Conservation (phyloP, 1,140 invertebrate genomes). For the Solenopsis invicta region DNA sequence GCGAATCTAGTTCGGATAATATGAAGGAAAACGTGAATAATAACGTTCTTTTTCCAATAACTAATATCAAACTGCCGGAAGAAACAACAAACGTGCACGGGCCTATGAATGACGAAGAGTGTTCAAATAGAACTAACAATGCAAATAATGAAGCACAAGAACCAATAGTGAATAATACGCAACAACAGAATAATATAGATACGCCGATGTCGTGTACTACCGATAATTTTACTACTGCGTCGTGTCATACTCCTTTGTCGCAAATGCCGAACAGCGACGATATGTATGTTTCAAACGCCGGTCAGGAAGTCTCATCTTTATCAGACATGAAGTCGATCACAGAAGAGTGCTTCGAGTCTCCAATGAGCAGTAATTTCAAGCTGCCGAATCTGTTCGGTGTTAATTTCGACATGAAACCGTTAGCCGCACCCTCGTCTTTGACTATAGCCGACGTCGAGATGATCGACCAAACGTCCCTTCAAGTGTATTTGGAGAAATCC, state of each 20-base stretch:
- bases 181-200: slow-evolving; percentile 56
- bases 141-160: slow-evolving; percentile 16
- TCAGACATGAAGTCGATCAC: slow-evolving; percentile 54
- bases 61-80: not conserved
- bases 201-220: slow-evolving; percentile 86
- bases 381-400: slow-evolving; percentile 29
- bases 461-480: slow-evolving; percentile 87
- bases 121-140: not conserved
- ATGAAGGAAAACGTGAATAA: slow-evolving; percentile 1
- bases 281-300: slow-evolving; percentile 55
- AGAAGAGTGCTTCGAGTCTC: slow-evolving; percentile 21
- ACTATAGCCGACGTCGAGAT: slow-evolving; percentile 83
- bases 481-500: slow-evolving; percentile 90
- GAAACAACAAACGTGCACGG: not conserved
- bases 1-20: not conserved
- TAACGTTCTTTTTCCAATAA: not conserved
- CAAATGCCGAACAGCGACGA: slow-evolving; percentile 79
- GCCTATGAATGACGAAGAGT: slow-evolving; percentile 10
- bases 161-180: not conserved
- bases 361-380: slow-evolving; percentile 36
- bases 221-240: slow-evolving; percentile 80
- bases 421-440: slow-evolving; percentile 63
- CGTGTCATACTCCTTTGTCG: slow-evolving; percentile 77
- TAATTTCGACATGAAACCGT: slow-evolving; percentile 38
- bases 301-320: slow-evolving; percentile 11